Conservation (phyloP, 2,113 vertebrate genomes). For the Nothoprocta pentlandii region DNA sequence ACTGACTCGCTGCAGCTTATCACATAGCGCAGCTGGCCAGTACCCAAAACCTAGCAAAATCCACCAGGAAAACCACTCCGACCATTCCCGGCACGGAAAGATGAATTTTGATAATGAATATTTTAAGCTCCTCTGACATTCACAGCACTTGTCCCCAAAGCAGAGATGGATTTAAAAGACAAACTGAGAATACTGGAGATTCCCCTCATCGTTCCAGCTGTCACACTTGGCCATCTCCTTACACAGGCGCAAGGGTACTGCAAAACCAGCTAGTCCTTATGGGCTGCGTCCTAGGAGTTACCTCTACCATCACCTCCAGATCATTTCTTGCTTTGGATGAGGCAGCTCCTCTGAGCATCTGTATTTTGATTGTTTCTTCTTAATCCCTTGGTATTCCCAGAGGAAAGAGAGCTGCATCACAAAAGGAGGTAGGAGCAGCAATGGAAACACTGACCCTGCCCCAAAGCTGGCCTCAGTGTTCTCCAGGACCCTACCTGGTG, state of each 20-base stretch:
- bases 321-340: neutral
- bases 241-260: neutral
- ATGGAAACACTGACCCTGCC: neutral
- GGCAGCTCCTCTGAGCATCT: neutral
- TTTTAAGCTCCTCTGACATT: slow-evolving; percentile 49
- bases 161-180: slow-evolving; percentile 9
- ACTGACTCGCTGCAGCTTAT: slow-evolving; percentile 7
- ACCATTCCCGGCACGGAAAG: neutral
- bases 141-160: neutral
- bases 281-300: neutral
- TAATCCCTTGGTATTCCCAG: neutral
- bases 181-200: neutral
- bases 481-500: no score
- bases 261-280: neutral
- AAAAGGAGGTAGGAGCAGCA: neutral
- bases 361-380: neutral
- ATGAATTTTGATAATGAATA: slow-evolving; percentile 44
- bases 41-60: neutral
- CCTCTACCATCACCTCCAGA: neutral
- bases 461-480: no score
- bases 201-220: neutral
- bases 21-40: neutral
- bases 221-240: neutral
- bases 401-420: neutral
- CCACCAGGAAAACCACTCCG: slow-evolving; percentile 20